phyloP scores from a whole-genome alignment of 2,113 vertebrate genomes.

The Esox niger region DNA sequence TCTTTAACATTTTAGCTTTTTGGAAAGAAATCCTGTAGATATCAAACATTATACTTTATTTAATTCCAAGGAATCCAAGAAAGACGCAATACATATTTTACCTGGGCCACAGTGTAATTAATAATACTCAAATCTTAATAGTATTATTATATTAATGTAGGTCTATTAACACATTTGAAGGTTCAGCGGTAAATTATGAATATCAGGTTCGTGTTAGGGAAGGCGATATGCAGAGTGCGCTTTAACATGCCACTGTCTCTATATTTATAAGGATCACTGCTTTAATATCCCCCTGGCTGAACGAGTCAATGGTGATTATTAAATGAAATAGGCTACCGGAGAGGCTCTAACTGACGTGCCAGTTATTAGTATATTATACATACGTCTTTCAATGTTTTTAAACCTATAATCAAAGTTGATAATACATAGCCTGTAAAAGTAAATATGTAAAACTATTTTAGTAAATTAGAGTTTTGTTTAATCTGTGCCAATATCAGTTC shows the following conservation, averaged over 20 bases:
- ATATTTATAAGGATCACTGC: conserved; percentile 52
- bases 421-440: too few relatives aligned
- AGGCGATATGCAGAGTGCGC: conserved; percentile 44
- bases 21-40: too few relatives aligned
- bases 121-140: background rate
- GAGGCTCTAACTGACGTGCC: too few relatives aligned
- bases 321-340: conserved; percentile 45
- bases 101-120: background rate
- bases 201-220: conserved; percentile 42
- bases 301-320: conserved; percentile 70
- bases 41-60: background rate
- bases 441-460: too few relatives aligned
- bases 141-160: conserved; percentile 17
- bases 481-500: too few relatives aligned
- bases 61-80: background rate
- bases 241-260: conserved; percentile 68
- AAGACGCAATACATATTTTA: background rate
- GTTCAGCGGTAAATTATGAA: conserved; percentile 42
- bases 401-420: background rate
- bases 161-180: conserved; percentile 36
- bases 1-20: too few relatives aligned
- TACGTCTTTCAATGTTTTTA: background rate
- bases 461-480: too few relatives aligned
- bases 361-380: too few relatives aligned
- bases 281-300: conserved; percentile 69